Base-by-base conservation (phyloP, 2,888 invertebrate genomes). In the Stegana nigrithorax region DNA sequence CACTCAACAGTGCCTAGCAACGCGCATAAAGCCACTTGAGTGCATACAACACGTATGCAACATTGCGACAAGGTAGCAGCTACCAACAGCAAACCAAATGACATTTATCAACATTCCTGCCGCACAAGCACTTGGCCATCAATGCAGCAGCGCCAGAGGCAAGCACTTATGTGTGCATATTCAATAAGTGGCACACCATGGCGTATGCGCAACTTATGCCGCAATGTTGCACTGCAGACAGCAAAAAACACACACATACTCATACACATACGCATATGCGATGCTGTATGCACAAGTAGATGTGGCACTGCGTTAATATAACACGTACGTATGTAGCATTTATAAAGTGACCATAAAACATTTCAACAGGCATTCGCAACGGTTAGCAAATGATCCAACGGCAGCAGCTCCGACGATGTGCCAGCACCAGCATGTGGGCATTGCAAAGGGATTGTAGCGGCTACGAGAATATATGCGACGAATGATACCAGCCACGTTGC, bases 301-400 rank as follows among this genome's bases (percentile, higher is more conserved):
- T 25, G 39, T 50, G n/a, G n/a, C n/a, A n/a, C 27, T 56, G 63
- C 62, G 57, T 66, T 62, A 61, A 53, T 23, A 64, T 65, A 65
- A 63, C 69, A 62, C 70, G 65, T 63, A 69, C 59, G 65, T n/a
- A n/a, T n/a, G 62, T 70, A 63, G 53, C 70, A 70, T 64, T 62
- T 62, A 66, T 72, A 64, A 72, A 69, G 72, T 73, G 70, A 73
- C 73, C 69, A 70, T 72, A 72, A 70, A 70, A 70, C 68, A 75
- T 67, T 67, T 66, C 59, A 66, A 64, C 62, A 67, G 63, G 53
- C 53, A 17, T 32, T 61, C 36, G 56, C 64, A 57, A 44, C 45
- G 51, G 8, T 57, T 36, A 47, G 45, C 45, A 59, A 19, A 29
- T 61, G 64, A 29, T 59, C 32, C 39, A 32, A n/a, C 36, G 6